Evolutionary conservation across 2,888 invertebrate species (phyloP), one percentile per base, ranked within the genome.

Genomic region (Tuberolachnus salignus): DNA sequence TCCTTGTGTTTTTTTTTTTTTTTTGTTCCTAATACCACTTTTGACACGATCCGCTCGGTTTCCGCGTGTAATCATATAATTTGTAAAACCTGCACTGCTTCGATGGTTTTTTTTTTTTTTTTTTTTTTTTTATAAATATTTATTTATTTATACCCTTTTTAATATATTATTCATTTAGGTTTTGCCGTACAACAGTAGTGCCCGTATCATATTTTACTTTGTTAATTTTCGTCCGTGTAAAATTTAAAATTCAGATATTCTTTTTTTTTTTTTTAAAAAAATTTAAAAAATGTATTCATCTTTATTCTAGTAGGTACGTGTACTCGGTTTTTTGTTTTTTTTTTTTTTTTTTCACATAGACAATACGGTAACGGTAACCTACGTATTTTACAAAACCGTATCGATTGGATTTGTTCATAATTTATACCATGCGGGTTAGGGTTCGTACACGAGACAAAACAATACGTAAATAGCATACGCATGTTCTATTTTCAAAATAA

Each of bases 221-320:
- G n/a, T 46, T 64, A 64, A 64, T 46, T 64, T 64, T 21, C 14
- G 21, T 64, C 64, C 21, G 44, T 64, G 19, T 46, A 6, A 46
- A 64, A 64, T 64, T 64, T 64, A 64, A 64, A 64, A 64, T 46
- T 64, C 46, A 64, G 3, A 64, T 64, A 42, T 66, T 34, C 6
- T 34, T 34, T 26, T n/a, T n/a, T n/a, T n/a, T n/a, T n/a, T n/a
- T n/a, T n/a, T n/a, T n/a, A n/a, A n/a, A n/a, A n/a, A n/a, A 6
- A 46, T 34, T 3, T 9, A 16, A 14, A 46, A 21, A 46, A 9
- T n/a, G 16, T 42, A 66, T 49, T 23, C 16, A 49, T 49, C 14
- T 46, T n/a, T 16, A 14, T 23, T 26, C 8, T 16, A 3, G 66
- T 49, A 23, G 34, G 34, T 34, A 34, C 19, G 10, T 44, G 21